Base-by-base conservation (phyloP, 1,140 invertebrate species). In the Trichonephila clavata region DNA sequence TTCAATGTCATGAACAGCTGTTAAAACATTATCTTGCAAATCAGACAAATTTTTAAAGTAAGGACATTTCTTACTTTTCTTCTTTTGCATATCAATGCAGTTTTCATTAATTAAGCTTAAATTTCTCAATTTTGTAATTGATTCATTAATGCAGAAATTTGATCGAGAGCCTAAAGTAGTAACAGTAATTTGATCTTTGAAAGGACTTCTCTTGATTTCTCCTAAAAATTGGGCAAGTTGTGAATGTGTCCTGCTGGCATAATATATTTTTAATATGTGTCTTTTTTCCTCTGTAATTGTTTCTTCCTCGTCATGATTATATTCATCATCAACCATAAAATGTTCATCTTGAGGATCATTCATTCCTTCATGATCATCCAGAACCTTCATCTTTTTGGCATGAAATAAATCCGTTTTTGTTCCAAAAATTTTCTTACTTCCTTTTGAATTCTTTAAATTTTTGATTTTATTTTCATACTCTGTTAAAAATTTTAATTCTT, bases 231-330 rank as follows among this genome's bases (percentile, higher is more conserved):
- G 99, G 3, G 98, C 97, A 43, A 99, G 96, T 95, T 99, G 99
- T 14, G 99, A 99, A 96, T 99, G 99, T 59, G 99, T 99, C 95
- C 99, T 97, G 94, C 98, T 99, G 95, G 98, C 99, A 96, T 98
- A 99, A 95, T 97, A 98, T 94, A 99, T 98, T 95, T 96, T 96
- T 89, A 95, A 95, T 57, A 95, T 95, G 94, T 95, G 93, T 94
- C 96, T 92, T 50, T 94, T 94, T 21, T 94, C 96, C 94, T 96
- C 95, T 2, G 96, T 95, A 91, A 96, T 95, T 83, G 95, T 95
- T 65, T 95, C 94, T 71, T 96, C 95, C 16, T 77, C 93, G 27
- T 94, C 96, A 94, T 96, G 95, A 1, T 96, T 95, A 86, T 96
- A 95, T 57, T 95, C 94, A 81, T 68, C 65, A 50, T 97, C 96